These are phyloP conservation scores for Dicerorhinus sumatrensis DNA, from an alignment of 2,113 vertebrate genomes.

Conservation along the genomic window DNA sequence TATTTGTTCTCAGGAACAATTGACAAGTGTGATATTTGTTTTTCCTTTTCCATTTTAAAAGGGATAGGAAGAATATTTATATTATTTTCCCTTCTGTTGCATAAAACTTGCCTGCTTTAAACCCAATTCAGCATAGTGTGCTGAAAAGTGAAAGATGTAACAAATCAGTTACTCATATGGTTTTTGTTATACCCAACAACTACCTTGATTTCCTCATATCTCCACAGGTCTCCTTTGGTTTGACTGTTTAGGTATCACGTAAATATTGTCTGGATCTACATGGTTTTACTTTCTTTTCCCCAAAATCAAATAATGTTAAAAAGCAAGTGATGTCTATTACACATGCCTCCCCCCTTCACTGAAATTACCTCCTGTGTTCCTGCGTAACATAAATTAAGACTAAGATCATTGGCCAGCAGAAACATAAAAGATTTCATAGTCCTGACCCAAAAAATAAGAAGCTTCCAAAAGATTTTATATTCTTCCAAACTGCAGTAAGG, in stretches of 20 bases:
- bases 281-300: background rate
- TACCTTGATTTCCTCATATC: background rate
- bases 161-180: background rate
- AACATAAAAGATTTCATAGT: background rate
- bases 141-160: background rate
- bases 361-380: background rate
- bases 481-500: background rate
- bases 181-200: background rate
- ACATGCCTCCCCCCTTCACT: background rate
- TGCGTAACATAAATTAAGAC: background rate
- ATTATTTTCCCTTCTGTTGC: background rate
- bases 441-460: background rate
- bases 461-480: background rate
- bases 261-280: background rate
- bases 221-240: background rate
- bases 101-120: constrained; percentile 2
- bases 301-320: background rate
- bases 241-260: background rate
- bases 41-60: constrained; percentile 53
- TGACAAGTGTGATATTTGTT: background rate
- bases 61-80: background rate
- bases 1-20: constrained; percentile 19
- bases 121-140: background rate
- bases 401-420: background rate
- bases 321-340: background rate